Conservation (phyloP, 2,888 invertebrate genomes). For the Lasioglossum calceatum region DNA sequence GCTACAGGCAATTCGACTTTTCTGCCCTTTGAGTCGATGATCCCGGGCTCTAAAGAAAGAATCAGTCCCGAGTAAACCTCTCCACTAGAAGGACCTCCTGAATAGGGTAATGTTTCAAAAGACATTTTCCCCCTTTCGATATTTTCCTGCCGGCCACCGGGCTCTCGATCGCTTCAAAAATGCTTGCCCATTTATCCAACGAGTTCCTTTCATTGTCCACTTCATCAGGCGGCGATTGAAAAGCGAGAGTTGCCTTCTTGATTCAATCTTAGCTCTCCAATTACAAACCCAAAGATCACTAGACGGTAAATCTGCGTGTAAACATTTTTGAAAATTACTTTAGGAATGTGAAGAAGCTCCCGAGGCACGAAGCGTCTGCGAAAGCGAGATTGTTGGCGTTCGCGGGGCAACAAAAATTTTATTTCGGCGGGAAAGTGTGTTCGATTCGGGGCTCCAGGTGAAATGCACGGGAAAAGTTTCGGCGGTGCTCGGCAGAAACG, state of each 20-base stretch:
- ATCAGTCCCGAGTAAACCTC: conserved; percentile 57
- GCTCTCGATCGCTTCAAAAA: conserved; percentile 51
- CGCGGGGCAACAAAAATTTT: background rate
- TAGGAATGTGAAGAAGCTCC: background rate
- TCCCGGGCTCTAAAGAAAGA: conserved; percentile 57
- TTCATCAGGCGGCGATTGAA: background rate
- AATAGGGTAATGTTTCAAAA: conserved; percentile 53
- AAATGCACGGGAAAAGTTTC: background rate
- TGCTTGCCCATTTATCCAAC: conserved; percentile 34
- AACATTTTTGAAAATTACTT: background rate
- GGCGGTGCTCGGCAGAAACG: background rate
- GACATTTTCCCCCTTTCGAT: conserved; percentile 37
- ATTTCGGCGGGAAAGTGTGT: background rate
- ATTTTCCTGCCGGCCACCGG: background rate
- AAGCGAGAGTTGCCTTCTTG: background rate
- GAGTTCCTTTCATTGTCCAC: background rate
- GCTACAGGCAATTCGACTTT: conserved; percentile 67
- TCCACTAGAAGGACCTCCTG: conserved; percentile 34
- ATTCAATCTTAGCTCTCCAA: background rate
- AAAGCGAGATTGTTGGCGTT: background rate
- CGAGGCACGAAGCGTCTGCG: background rate
- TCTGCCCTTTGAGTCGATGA: conserved; percentile 62
- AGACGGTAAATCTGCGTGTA: background rate
- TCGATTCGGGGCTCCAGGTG: background rate
- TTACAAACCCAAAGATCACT: background rate